Evolutionary conservation across 2,797 vertebrate genomes (phyloP), one percentile per base, ranked within the genome.

Genomic region (Falco columbarius): DNA sequence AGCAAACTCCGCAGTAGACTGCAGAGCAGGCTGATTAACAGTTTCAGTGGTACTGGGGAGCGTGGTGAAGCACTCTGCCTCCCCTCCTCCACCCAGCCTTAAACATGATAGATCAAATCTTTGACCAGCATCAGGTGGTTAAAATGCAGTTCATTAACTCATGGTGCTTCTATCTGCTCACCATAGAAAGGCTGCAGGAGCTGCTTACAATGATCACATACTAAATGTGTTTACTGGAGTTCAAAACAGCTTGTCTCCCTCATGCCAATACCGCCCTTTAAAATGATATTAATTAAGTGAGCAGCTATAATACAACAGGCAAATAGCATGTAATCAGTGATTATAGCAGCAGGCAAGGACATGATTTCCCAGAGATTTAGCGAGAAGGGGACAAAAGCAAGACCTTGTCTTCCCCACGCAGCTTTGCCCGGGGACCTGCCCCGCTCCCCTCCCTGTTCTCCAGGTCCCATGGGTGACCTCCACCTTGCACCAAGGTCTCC

Each of bases 11-110:
- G 96, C 97, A 97, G 96, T 52, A 93, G 93, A 95, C 96, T 97
- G 95, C 97, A 95, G 96, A 97, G 92, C 93, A 73, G 62, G 55
- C 97, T 97, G 96, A 96, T 97, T 85, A 96, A 94, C 93, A 92
- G 79, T 86, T 96, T 84, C 52, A 0, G 70, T 40, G 82, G 79
- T 89, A 52, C 65, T 2, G 9, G 52, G 36, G 59, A 96, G 56
- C 1, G 0, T 67, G 36, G 74, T 32, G 2, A 59, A 97, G 46
- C 23, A 0, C 66, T 55, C 71, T 89, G 42, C 68, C 32, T 93
- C 79, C 82, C 89, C 80, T 84, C 93, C 92, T 94, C 92, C 72
- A 73, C 44, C 29, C 86, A 59, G 73, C 61, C 86, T 87, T 59
- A 77, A 90, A 90, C 77, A 91, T 74, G 77, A 73, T 3, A 42